These are phyloP conservation scores for Pygoscelis adeliae DNA, from an alignment of 2,113 vertebrate genomes.

Conservation along the genomic window DNA sequence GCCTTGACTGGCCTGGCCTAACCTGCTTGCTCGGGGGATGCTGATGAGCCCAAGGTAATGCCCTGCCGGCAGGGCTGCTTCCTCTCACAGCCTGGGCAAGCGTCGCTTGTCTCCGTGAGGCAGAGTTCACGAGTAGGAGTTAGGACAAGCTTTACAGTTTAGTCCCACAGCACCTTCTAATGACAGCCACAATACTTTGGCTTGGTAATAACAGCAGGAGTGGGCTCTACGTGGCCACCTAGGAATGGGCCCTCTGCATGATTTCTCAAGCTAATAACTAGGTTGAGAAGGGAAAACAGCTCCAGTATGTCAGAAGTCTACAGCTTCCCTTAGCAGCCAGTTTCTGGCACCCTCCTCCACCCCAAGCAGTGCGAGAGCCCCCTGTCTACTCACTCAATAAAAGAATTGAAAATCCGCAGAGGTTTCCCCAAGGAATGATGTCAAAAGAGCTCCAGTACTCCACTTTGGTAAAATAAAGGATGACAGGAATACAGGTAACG, in stretches of 20 bases:
- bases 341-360: neutral
- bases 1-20: neutral
- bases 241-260: neutral
- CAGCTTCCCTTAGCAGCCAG: neutral
- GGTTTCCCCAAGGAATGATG: constrained; percentile 87
- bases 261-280: neutral
- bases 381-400: constrained; percentile 84
- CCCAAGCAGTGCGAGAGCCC: accelerated
- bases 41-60: neutral
- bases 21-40: neutral
- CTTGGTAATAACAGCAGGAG: neutral
- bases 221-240: accelerated
- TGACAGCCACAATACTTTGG: neutral
- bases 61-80: neutral
- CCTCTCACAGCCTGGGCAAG: accelerated
- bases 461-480: constrained; percentile 93
- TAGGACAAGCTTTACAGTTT: neutral
- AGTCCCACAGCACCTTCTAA: neutral
- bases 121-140: neutral
- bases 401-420: constrained; percentile 91
- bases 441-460: constrained; percentile 88
- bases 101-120: neutral
- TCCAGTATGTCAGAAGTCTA: neutral
- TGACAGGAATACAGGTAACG: constrained; percentile 88
- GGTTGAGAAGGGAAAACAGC: neutral